phyloP scores from a whole-genome alignment of 53 echinoderm and acorn worm genomes.

The Glandiceps talaboti region DNA sequence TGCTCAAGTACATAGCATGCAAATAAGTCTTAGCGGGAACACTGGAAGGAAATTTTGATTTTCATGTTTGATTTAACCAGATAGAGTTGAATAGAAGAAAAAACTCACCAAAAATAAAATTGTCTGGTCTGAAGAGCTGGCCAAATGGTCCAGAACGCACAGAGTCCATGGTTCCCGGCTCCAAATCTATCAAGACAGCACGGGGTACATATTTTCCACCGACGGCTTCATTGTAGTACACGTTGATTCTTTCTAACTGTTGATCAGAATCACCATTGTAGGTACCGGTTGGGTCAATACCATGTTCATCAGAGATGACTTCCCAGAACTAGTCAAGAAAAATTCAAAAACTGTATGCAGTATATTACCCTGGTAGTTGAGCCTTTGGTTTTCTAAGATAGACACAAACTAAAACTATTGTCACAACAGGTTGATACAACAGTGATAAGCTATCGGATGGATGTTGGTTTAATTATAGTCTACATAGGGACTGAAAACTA shows the following conservation, averaged over 20 bases:
- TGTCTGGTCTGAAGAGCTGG: constrained; percentile 5
- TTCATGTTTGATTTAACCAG: no score
- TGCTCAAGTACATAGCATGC: no score
- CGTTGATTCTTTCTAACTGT: constrained; percentile 6
- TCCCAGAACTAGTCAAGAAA: constrained; percentile 2
- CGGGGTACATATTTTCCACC: constrained; percentile 1
- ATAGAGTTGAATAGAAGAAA: constrained; percentile 85
- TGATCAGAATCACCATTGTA: constrained; percentile 5
- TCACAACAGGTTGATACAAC: no score
- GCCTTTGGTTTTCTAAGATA: no score
- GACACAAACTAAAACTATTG: no score
- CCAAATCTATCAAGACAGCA: constrained; percentile 75
- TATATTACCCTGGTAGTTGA: no score
- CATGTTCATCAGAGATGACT: constrained; percentile 8
- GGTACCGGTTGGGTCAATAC: constrained; percentile 9
- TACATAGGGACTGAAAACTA: no score
- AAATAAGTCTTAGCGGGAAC: no score
- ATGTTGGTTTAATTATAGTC: no score
- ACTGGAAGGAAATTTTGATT: no score
- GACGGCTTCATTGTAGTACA: constrained; percentile 6
- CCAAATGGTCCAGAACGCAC: constrained; percentile 34
- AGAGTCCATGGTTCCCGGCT: constrained; percentile 94
- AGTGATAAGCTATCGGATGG: no score
- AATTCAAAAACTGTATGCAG: background rate
- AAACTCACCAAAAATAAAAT: constrained; percentile 93